Conservation (phyloP, 2,888 invertebrate species). For the Metalampra italica region DNA sequence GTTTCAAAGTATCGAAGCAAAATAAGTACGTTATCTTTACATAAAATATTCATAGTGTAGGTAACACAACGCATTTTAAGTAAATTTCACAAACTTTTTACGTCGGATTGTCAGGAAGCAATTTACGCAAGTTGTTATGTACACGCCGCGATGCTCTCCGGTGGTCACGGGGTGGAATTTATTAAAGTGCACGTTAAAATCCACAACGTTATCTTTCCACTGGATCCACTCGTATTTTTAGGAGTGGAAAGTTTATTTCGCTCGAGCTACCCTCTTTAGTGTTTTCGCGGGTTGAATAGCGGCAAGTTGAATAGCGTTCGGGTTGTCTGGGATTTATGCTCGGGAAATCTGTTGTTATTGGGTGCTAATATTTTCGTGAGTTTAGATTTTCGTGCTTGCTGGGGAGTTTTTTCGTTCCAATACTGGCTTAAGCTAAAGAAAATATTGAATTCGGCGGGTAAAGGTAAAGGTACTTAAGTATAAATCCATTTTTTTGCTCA, state of each 20-base stretch:
- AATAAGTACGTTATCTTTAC: too few species aligned
- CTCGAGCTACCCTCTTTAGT: conserved; percentile 15
- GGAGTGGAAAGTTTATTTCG: conserved; percentile 19
- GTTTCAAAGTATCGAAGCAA: too few species aligned
- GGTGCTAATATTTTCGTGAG: background rate
- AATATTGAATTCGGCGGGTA: too few species aligned
- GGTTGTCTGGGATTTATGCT: conserved; percentile 45
- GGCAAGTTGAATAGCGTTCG: conserved; percentile 40
- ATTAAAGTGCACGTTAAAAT: conserved; percentile 45
- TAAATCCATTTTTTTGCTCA: too few species aligned
- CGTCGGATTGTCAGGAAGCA: conserved; percentile 39
- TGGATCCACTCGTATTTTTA: conserved; percentile 17
- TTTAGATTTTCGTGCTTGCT: background rate
- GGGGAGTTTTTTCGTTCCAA: too few species aligned
- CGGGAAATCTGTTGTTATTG: conserved; percentile 41
- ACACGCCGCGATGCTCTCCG: conserved; percentile 33
- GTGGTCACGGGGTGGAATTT: conserved; percentile 37
- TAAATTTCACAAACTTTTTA: conserved; percentile 44
- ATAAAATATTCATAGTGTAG: background rate
- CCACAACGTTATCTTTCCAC: conserved; percentile 15
- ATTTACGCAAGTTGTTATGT: conserved; percentile 47
- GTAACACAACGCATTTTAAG: conserved; percentile 20
- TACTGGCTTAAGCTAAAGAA: background rate
- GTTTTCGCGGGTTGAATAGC: conserved; percentile 37
- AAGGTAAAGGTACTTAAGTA: too few species aligned